Base-by-base conservation (phyloP, 2,888 invertebrate genomes). In the Andrena flavipes region DNA sequence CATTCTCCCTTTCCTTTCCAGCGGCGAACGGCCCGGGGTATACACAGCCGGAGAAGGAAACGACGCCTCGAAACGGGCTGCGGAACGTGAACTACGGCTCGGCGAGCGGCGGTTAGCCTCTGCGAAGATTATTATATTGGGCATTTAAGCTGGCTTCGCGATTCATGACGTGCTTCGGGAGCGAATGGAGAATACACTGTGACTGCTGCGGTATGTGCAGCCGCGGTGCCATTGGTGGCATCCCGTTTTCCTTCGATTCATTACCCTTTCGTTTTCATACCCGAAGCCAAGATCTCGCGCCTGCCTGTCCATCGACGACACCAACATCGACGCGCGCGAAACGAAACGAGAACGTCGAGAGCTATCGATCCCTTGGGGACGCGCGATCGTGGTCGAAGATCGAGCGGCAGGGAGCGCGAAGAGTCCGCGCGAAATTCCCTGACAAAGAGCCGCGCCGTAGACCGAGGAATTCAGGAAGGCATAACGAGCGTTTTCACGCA, bases 401-500 rank as follows among this genome's bases (percentile, higher is more conserved):
- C 23, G 20, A 51, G 48, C 10, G 23, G 6, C 56, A 26, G 20
- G 35, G 56, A n/a, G 13, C 5, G 13, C 5, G 30, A 26, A 51
- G 64, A 73, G 60, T 73, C 16, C 51, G 20, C 51, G 73, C 73
- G 69, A 73, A 73, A 51, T 80, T 42, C 30, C 10, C 67, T 42
- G 73, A 73, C 81, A 81, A 80, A 81, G 81, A 67, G 63, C 42
- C 30, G 63, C 60, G 59, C 8, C 70, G 67, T 23, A 54, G 73
- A 74, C 51, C 60, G 82, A 82, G 86, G 82, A 88, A 86, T 84
- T 76, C 80, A 81, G 77, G 80, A 76, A 85, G 84, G 76, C 77
- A 74, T 85, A 80, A 88, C 80, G 84, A 82, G 74, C 74, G 79
- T 87, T 84, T 87, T 80, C 87, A 84, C 80, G 84, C 86, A 82